Evolutionary conservation across 2,797 vertebrate genomes (phyloP).

Genomic region (Anabacerthia variegaticeps): DNA sequence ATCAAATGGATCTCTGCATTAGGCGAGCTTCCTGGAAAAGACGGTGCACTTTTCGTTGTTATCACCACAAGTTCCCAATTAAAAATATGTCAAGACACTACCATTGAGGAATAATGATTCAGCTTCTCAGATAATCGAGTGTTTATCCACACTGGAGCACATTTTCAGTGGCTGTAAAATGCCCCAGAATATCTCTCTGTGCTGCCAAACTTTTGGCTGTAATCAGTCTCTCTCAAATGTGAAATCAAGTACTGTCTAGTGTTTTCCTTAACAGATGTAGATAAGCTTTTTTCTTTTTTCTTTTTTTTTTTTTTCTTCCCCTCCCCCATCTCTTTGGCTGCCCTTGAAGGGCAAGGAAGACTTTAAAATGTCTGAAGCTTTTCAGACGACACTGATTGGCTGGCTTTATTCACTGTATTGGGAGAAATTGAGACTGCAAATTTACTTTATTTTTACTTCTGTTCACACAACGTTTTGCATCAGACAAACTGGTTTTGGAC

Average conservation of each 20-base stretch:
- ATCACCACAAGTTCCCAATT: constrained; percentile 41
- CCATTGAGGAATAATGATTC: constrained; percentile 39
- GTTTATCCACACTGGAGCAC: neutral
- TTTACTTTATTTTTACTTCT: neutral
- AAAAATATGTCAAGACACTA: constrained; percentile 46
- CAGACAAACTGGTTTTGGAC: neutral
- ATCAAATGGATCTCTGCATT: constrained; percentile 58
- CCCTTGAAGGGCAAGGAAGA: neutral
- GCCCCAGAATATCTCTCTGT: neutral
- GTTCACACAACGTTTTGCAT: neutral
- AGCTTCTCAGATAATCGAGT: constrained; percentile 27
- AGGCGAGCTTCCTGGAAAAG: constrained; percentile 53
- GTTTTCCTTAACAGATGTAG: neutral
- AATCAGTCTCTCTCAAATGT: neutral
- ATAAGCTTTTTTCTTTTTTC: neutral
- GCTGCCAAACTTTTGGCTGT: neutral
- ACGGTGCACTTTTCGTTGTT: constrained; percentile 43
- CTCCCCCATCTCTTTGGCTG: neutral
- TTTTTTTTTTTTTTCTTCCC: neutral
- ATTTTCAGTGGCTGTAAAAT: neutral
- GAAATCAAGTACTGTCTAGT: neutral
- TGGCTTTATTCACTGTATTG: neutral
- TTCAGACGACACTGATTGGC: neutral
- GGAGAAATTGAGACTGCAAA: neutral
- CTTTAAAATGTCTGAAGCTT: neutral